Percentiles rank a stretch among this genome's conserved stretches.
Conservation (phyloP, 2,888 invertebrate species). For the Thymelicus sylvestris region DNA sequence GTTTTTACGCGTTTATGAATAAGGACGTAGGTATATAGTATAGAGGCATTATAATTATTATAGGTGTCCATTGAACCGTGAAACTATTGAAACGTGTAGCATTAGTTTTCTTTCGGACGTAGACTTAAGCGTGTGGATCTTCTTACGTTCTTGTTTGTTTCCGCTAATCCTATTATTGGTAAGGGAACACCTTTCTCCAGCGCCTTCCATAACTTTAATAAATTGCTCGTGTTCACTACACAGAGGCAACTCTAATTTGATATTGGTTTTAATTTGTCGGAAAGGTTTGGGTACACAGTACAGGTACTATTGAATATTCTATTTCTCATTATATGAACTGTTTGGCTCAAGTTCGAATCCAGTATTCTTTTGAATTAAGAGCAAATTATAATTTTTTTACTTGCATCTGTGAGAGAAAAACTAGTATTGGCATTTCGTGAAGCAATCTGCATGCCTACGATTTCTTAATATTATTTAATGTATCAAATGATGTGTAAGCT, state of each 20-base stretch:
- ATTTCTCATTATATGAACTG: no score
- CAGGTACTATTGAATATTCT: neutral
- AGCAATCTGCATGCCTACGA: no score
- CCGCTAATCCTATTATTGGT: conserved; percentile 43
- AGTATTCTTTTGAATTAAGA: no score
- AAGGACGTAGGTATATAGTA: no score
- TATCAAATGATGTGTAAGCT: no score
- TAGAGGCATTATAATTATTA: no score
- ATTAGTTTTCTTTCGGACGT: conserved; percentile 8
- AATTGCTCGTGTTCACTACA: conserved; percentile 8
- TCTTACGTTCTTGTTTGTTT: conserved; percentile 41
- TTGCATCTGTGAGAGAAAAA: no score
- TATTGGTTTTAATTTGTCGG: conserved; percentile 5
- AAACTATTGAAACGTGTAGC: conserved; percentile 8
- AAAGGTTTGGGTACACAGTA: neutral
- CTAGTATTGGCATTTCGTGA: no score
- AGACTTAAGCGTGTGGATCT: conserved; percentile 32
- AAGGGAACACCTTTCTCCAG: conserved; percentile 38
- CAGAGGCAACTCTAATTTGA: conserved; percentile 1
- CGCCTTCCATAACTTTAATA: conserved; percentile 24
- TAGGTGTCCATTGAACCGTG: neutral
- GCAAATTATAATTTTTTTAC: no score
- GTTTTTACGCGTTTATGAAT: no score
- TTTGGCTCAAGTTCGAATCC: no score
- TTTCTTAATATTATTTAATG: no score